A percentile compares a stretch with the other conserved stretches of the same genome.
Evolutionary conservation across 2,113 vertebrate species (phyloP).

Genomic region (Zootoca vivipara): DNA sequence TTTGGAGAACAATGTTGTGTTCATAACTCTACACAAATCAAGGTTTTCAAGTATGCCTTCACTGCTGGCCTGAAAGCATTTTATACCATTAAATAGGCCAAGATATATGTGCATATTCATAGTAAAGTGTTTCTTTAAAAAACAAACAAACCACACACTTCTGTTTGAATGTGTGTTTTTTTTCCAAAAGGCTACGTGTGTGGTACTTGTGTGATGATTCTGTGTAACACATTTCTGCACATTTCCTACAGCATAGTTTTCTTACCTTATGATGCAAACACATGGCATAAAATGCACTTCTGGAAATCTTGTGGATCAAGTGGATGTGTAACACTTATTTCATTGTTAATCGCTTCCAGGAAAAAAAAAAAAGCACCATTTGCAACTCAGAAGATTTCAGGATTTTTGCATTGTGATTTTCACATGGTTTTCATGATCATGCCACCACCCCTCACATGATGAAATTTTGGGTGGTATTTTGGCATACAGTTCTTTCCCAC

Average conservation of each 20-base stretch:
- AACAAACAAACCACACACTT: not conserved
- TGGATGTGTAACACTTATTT: no score
- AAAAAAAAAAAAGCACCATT: no score
- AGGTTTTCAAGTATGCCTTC: not conserved
- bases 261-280: no score
- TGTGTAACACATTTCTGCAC: not conserved
- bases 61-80: not conserved
- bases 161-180: not conserved
- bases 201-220: not conserved
- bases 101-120: not conserved
- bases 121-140: not conserved
- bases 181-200: not conserved
- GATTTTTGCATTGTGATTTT: no score
- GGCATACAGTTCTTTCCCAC: no score
- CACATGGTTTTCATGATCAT: no score
- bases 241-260: not conserved
- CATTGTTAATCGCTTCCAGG: no score
- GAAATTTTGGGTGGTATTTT: no score
- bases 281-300: no score
- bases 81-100: not conserved
- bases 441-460: no score
- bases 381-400: no score
- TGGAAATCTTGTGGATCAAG: no score
- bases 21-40: not conserved
- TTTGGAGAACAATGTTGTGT: not conserved